phyloP scores from a whole-genome alignment of 2,888 invertebrate genomes.

The Crocallis elinguaria region DNA sequence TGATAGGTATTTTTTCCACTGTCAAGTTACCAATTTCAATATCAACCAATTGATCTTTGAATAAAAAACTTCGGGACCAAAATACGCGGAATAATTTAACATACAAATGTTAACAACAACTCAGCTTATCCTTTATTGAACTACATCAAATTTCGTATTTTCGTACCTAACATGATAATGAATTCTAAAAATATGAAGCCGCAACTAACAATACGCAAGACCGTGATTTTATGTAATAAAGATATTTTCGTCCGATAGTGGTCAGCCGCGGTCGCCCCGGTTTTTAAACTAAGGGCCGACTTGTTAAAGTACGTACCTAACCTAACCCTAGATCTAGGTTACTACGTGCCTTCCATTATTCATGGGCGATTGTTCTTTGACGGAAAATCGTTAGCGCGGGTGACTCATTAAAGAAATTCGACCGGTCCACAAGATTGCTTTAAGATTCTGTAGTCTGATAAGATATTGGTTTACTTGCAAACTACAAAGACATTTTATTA shows the following conservation, averaged over 20 bases:
- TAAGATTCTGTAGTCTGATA: conserved; percentile 33
- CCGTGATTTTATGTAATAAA: conserved; percentile 64
- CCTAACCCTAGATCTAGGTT: conserved; percentile 61
- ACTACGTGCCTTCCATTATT: conserved; percentile 72
- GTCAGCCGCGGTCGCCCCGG: conserved; percentile 30
- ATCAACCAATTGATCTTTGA: not conserved
- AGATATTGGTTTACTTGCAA: conserved; percentile 23
- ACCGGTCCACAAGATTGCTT: conserved; percentile 42
- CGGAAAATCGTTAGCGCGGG: conserved; percentile 74
- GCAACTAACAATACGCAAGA: conserved; percentile 38
- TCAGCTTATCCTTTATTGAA: conserved; percentile 16
- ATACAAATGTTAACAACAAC: conserved; percentile 10
- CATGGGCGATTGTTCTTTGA: conserved; percentile 73
- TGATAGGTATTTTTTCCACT: not conserved
- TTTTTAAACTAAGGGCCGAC: conserved; percentile 42
- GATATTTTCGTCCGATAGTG: conserved; percentile 42
- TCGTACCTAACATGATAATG: conserved; percentile 3
- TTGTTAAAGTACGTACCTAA: conserved; percentile 6
- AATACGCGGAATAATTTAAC: conserved; percentile 16
- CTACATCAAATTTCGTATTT: conserved; percentile 11
- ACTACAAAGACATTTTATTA: conserved; percentile 29
- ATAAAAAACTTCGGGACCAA: not conserved
- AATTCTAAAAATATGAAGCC: not conserved
- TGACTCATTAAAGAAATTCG: conserved; percentile 80
- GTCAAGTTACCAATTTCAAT: not conserved